Evolutionary conservation across 1,140 invertebrate genomes (phyloP).

Genomic region (Brachionus rotundiformis): DNA sequence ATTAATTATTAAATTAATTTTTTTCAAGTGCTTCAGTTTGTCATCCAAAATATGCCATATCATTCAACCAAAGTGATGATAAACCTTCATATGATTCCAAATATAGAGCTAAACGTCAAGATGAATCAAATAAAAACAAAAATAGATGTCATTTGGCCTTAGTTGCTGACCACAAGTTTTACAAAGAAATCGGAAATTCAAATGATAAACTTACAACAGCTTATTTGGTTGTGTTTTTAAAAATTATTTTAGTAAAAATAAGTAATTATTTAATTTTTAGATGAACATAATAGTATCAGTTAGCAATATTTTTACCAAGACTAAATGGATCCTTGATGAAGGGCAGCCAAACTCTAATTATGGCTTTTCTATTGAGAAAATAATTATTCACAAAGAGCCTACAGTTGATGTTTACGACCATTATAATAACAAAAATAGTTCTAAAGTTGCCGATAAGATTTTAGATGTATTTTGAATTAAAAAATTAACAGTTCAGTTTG

Average conservation of each 20-base stretch:
- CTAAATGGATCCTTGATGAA: conserved; percentile 26
- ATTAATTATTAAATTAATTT: too few relatives aligned
- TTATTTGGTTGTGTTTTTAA: not conserved
- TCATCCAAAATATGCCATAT: conserved; percentile 28
- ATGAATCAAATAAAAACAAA: not conserved
- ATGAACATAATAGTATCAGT: conserved; percentile 43
- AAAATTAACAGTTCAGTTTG: not conserved
- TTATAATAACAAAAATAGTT: conserved; percentile 40
- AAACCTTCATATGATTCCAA: not conserved
- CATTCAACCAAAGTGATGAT: not conserved
- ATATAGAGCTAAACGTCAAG: not conserved
- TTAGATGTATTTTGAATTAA: not conserved
- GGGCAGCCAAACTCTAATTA: not conserved
- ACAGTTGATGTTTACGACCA: not conserved
- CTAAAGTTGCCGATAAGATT: not conserved
- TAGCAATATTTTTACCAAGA: conserved; percentile 17
- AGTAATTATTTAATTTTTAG: not conserved
- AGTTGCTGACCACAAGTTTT: conserved; percentile 46
- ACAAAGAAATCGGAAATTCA: conserved; percentile 46
- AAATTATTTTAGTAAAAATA: not conserved
- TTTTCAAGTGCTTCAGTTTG: not conserved
- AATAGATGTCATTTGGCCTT: conserved; percentile 44
- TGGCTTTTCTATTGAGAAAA: conserved; percentile 47
- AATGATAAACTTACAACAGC: not conserved
- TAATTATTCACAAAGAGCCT: conserved; percentile 38